phyloP scores from a whole-genome alignment of 2,113 vertebrate species.

The Hydrolagus affinis region DNA sequence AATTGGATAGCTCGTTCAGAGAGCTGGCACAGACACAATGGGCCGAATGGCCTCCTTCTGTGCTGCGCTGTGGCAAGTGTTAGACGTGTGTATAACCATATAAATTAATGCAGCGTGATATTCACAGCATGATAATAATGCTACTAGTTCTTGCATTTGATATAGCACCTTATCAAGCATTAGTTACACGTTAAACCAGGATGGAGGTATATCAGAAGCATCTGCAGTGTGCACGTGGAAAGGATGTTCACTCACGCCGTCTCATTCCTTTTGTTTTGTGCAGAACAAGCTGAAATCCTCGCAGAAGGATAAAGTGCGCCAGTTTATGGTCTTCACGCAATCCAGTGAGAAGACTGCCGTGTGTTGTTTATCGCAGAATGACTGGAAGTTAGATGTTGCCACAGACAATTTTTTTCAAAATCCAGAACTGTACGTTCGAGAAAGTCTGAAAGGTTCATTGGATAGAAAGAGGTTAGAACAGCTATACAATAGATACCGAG shows the following conservation, averaged over 20 bases:
- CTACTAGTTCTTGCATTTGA: no score
- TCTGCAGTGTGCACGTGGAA: neutral
- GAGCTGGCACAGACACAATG: no score
- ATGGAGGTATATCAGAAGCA: no score
- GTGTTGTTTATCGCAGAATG: slow-evolving; percentile 92
- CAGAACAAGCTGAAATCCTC: slow-evolving; percentile 99
- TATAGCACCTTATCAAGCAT: no score
- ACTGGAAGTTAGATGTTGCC: slow-evolving; percentile 98
- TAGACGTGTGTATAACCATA: no score
- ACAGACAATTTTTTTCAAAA: slow-evolving; percentile 98
- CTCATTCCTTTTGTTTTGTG: slow-evolving; percentile 40
- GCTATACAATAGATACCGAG: slow-evolving; percentile 93
- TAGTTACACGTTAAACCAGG: no score
- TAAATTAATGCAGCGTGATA: no score
- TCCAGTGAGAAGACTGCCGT: slow-evolving; percentile 95
- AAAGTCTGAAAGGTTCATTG: slow-evolving; percentile 79
- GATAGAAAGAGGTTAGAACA: slow-evolving; percentile 93
- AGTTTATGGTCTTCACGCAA: slow-evolving; percentile 98
- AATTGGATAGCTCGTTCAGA: no score
- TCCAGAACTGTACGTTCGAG: slow-evolving; percentile 87
- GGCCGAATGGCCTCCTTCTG: no score
- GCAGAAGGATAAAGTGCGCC: slow-evolving; percentile 99
- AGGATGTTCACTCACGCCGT: neutral
- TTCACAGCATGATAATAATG: no score
- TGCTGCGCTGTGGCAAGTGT: no score